Base-by-base conservation (phyloP, 2,888 invertebrate genomes). In the Ligdia adustata region DNA sequence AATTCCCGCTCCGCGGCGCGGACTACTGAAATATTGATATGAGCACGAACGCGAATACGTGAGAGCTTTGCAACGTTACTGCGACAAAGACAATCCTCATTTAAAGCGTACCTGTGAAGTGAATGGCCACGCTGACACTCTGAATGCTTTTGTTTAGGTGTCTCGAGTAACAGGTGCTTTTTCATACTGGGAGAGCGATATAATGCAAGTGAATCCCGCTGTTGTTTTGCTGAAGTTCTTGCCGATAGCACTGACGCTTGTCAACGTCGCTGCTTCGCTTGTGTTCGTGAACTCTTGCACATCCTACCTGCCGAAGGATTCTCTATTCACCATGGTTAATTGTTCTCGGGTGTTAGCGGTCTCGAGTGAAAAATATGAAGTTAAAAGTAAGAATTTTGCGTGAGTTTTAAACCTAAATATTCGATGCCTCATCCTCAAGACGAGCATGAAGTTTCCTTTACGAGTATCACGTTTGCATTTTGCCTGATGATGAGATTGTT, bases 201-300 rank as follows among this genome's bases (percentile, higher is more conserved):
- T 90, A 65, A 82, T 89, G 82, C 68, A 71, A 31, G 72, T 79
- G 32, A 88, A 78, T 55, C 74, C 81, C 28, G 71, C 74, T 1
- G 74, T 85, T 2, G 77, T 82, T 1, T 62, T 90, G 6, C 37
- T 87, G 7, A 88, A 88, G 69, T 88, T 80, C 48, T 59, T 90
- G 7, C 89, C 89, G 1, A 59, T 84, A 31, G 83, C 82, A 0
- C 11, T 86, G 9, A 78, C 85, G 0, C 57, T 87, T 9, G 80
- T 85, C 5, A 90, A 89, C 60, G 65, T 82, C n/a, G 75, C 77
- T 0, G 73, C 88, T 0, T 75, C 88, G 0, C 70, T 82, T n/a
- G 67, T 84, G 2, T 87, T 85, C 42, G 62, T 63, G 12, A 75
- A 72, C 51, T 72, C 78, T 0, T 89, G 89, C 46, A 44, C 31